Base-by-base conservation (phyloP, 2,113 vertebrate species). In the Blennius ocellaris region DNA sequence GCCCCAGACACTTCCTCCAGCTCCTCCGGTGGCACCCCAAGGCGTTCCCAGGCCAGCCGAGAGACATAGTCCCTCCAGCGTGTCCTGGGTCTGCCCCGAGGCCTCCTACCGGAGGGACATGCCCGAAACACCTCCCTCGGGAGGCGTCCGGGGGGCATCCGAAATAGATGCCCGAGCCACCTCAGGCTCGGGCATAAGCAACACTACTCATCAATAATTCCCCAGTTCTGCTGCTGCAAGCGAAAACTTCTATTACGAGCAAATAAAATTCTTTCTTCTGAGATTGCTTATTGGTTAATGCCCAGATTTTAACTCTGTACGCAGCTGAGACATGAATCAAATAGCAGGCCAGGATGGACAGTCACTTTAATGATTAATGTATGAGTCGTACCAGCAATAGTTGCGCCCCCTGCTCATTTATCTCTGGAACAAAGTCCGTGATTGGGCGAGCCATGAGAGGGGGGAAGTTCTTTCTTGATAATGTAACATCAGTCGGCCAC, bases 401-500 rank as follows among this genome's bases (percentile, higher is more conserved):
- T 72, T 96, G 91, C 0, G 91, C 93, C 73, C 94, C 96, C 45
- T 87, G 82, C 30, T 93, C 90, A 53, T 94, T 93, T 83, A 97
- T 94, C 86, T 96, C 96, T 0, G 96, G 95, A 39, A 97, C 93
- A 77, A 88, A 93, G 3, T 94, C 93, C 69, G 92, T 89, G 78
- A 97, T 92, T 14, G 95, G 94, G 30, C 94, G 91, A 41, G 93
- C 91, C 14, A 59, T 90, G 70, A 92, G 80, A 11, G 92, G 84
- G 40, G 91, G 81, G 83, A 97, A 97, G 81, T 95, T 94, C 61
- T 92, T 92, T 14, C 94, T 90, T 1, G 93, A 93, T 0, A 97
- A 81, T 16, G 94, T 94, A 6, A 96, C 94, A 56, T 96, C 94
- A 50, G 90, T 77, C 0, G 95, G 95, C 95, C 95, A 96, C 73